Evolutionary conservation across 1,140 invertebrate species (phyloP).

Genomic region (Neotoxoptera formosana): DNA sequence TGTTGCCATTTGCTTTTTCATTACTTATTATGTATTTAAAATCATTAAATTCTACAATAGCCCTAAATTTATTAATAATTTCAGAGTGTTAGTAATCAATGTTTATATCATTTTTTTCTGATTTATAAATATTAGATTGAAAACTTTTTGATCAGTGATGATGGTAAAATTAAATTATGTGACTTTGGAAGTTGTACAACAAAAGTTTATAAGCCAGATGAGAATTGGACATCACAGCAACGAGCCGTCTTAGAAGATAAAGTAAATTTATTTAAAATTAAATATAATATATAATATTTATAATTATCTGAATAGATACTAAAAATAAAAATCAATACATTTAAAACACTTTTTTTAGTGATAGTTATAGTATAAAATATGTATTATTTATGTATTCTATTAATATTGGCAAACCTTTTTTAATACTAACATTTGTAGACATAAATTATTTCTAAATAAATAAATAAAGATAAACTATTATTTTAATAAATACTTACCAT

Average conservation of each 20-base stretch:
- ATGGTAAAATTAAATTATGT: conserved; percentile 93
- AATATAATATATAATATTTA: background rate
- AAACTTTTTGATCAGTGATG: conserved; percentile 78
- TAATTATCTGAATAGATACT: background rate
- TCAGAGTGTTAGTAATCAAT: background rate
- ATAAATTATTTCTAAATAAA: background rate
- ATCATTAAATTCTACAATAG: background rate
- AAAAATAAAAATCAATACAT: background rate
- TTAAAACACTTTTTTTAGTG: background rate
- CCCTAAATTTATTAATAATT: background rate
- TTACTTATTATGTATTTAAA: background rate
- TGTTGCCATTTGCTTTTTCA: background rate
- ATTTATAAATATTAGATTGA: conserved; percentile 66
- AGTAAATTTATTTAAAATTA: conserved; percentile 66
- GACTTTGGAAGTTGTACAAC: conserved; percentile 98
- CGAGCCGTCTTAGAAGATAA: conserved; percentile 93
- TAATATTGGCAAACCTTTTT: background rate
- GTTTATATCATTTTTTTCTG: background rate
- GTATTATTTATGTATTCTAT: background rate
- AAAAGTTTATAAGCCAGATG: conserved; percentile 82
- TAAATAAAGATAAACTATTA: background rate
- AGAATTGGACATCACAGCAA: conserved; percentile 91
- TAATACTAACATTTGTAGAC: background rate
- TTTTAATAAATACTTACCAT: background rate
- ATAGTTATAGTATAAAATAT: background rate